Conservation (phyloP, 2,113 vertebrate species). For the Sterrhoptilus dennistouni region DNA sequence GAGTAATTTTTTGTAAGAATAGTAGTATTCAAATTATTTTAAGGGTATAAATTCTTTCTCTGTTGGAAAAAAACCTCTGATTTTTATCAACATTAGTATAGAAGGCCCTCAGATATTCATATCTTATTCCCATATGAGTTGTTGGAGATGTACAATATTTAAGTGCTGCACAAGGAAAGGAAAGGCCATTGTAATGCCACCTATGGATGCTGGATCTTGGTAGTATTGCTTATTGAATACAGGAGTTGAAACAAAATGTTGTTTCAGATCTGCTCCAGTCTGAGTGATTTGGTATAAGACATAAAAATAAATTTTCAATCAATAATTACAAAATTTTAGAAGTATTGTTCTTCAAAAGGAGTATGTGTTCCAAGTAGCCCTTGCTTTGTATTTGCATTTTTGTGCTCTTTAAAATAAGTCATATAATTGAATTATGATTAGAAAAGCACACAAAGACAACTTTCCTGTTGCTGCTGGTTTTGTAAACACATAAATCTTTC, state of each 20-base stretch:
- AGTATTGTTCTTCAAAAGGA: neutral
- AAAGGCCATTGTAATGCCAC: neutral
- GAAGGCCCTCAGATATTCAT: neutral
- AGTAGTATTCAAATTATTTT: neutral
- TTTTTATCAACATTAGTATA: neutral
- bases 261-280: neutral
- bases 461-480: neutral
- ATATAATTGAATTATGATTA: neutral
- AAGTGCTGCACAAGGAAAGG: neutral
- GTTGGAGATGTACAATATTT: neutral
- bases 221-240: neutral
- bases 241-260: neutral
- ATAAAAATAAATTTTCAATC: neutral
- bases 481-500: neutral
- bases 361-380: neutral
- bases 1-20: neutral
- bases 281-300: neutral
- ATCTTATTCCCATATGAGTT: neutral
- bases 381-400: neutral
- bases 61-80: accelerated
- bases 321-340: neutral
- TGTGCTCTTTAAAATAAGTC: neutral
- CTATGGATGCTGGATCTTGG: neutral
- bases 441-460: neutral
- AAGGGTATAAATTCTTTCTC: neutral